Percentiles rank a stretch among this genome's conserved stretches.
Evolutionary conservation across 2,797 vertebrate genomes (phyloP).

Genomic region (Tokudaia muenninki): DNA sequence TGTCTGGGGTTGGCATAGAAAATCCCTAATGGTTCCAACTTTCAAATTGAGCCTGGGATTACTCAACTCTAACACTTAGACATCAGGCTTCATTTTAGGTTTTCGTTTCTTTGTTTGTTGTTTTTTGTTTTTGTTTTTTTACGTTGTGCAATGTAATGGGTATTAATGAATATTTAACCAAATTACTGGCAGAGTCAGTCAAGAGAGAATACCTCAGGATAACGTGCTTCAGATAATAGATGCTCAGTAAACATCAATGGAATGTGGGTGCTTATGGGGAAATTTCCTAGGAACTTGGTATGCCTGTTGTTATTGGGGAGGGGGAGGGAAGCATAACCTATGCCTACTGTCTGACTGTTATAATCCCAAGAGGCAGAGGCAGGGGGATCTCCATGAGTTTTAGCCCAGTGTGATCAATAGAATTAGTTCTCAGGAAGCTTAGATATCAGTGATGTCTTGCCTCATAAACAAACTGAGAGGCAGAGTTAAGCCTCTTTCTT

Average conservation of each 20-base stretch:
- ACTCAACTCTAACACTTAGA: neutral
- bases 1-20: neutral
- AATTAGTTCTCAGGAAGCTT: neutral
- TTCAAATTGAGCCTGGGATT: neutral
- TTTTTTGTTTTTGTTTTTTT: no score
- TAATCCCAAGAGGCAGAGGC: neutral
- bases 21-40: neutral
- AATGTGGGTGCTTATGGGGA: neutral
- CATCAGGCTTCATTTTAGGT: neutral
- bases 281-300: neutral
- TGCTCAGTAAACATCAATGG: neutral
- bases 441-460: neutral
- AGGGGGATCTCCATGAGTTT: neutral
- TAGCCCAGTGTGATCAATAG: neutral
- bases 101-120: neutral
- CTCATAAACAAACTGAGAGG: neutral
- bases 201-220: neutral
- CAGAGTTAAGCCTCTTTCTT: neutral
- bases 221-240: neutral
- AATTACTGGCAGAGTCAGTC: neutral
- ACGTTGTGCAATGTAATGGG: neutral
- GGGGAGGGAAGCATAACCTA: fast-evolving
- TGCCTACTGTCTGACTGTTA: neutral
- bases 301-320: neutral
- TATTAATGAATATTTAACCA: neutral